phyloP scores from a whole-genome alignment of 92 coral and sea anemone species.

The Parazoanthus swiftii region DNA sequence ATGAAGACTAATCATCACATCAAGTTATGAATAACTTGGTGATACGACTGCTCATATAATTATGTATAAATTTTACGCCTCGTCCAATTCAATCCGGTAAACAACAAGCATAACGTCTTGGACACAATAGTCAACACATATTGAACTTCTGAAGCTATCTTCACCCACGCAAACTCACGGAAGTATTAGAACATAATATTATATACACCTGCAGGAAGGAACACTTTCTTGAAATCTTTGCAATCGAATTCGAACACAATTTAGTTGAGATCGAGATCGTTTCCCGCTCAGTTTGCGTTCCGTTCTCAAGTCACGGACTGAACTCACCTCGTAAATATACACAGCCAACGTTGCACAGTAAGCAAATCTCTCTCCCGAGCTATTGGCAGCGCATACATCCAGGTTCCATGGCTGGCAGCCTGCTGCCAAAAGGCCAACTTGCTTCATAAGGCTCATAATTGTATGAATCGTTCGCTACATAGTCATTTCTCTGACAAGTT shows the following conservation, averaged over 20 bases:
- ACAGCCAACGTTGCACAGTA: conserved; percentile 96
- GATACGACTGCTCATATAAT: not conserved
- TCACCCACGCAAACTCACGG: not conserved
- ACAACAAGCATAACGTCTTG: not conserved
- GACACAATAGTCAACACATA: not conserved
- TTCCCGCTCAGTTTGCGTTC: not conserved
- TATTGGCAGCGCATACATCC: conserved; percentile 93
- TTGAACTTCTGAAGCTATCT: not conserved
- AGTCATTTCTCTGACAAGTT: not conserved
- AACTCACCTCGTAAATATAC: conserved; percentile 89
- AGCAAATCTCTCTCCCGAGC: conserved; percentile 83
- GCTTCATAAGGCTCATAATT: conserved; percentile 86
- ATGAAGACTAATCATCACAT: not conserved
- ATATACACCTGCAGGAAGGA: not conserved
- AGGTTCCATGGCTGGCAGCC: conserved; percentile 99
- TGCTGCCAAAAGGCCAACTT: conserved; percentile 91
- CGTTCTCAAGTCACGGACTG: not conserved
- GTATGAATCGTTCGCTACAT: conserved; percentile 12
- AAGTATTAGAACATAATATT: not conserved
- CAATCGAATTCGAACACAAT: not conserved
- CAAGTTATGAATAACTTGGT: not conserved
- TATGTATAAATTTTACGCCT: not conserved
- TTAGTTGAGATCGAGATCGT: not conserved
- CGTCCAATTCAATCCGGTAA: not conserved
- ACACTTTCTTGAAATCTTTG: not conserved